Conservation (phyloP, 2,888 invertebrate species). For the Ichneumoninae sp. region DNA sequence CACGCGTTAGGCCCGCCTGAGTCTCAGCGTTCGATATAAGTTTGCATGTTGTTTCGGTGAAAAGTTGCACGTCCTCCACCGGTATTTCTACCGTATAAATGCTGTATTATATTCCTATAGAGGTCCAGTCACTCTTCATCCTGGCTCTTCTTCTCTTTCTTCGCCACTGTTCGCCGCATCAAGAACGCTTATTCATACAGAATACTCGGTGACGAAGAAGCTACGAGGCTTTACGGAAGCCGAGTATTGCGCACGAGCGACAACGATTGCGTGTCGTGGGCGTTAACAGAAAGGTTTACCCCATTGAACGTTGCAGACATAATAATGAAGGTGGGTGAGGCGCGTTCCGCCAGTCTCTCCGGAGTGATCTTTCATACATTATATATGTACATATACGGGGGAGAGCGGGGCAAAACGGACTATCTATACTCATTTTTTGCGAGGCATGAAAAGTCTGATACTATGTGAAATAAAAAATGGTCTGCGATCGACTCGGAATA, state of each 20-base stretch:
- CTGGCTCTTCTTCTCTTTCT: conserved; percentile 1
- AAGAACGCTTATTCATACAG: conserved; percentile 1
- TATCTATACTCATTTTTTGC: background rate
- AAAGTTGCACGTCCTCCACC: background rate
- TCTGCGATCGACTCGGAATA: too few relatives aligned
- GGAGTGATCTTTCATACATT: background rate
- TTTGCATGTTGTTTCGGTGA: conserved; percentile 9
- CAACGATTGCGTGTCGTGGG: conserved; percentile 64
- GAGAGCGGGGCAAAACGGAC: background rate
- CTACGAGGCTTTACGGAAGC: conserved; percentile 2
- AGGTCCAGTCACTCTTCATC: background rate
- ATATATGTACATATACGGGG: background rate
- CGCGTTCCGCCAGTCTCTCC: conserved; percentile 44
- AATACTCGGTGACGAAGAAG: conserved; percentile 10
- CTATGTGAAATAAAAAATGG: too few relatives aligned
- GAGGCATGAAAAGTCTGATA: too few relatives aligned
- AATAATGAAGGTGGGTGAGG: conserved; percentile 75
- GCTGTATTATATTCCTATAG: conserved; percentile 13
- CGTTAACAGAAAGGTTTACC: conserved; percentile 71
- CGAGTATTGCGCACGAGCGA: conserved; percentile 6
- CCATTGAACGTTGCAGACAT: conserved; percentile 73
- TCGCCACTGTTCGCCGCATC: background rate
- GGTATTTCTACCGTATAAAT: conserved; percentile 3
- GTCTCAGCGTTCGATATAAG: background rate
- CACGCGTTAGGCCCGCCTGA: background rate